Percentiles rank a stretch among this genome's conserved stretches.
These are phyloP conservation scores for Eptesicus fuscus DNA, from an alignment of 2,113 vertebrate species.

Conservation along the genomic window DNA sequence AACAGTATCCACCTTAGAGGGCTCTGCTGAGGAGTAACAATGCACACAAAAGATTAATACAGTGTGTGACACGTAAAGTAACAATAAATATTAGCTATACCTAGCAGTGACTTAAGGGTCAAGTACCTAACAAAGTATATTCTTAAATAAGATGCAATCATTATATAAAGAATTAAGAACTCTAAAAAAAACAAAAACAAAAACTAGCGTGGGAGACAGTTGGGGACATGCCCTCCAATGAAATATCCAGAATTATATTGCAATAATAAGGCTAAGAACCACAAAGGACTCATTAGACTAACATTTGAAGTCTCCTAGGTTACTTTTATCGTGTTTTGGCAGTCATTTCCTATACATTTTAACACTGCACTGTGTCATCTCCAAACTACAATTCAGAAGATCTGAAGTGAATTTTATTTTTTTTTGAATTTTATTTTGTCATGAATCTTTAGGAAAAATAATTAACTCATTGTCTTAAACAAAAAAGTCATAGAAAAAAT, in stretches of 20 bases:
- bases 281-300: background rate
- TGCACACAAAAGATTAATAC: background rate
- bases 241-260: background rate
- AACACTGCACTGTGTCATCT: background rate
- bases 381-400: background rate
- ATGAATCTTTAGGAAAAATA: constrained; percentile 20
- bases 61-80: background rate
- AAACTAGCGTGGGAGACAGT: background rate
- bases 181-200: background rate
- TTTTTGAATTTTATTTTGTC: background rate
- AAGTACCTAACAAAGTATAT: background rate
- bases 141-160: constrained; percentile 7
- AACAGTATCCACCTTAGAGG: background rate
- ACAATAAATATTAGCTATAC: background rate
- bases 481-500: constrained; percentile 25
- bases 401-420: background rate
- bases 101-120: background rate
- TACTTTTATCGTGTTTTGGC: background rate
- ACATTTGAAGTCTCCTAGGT: background rate
- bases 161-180: background rate
- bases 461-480: background rate
- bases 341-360: background rate
- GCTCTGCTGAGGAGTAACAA: background rate
- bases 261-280: background rate
- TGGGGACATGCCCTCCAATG: background rate